phyloP scores from a whole-genome alignment of 2,113 vertebrate genomes.

The Nanorana parkeri region DNA sequence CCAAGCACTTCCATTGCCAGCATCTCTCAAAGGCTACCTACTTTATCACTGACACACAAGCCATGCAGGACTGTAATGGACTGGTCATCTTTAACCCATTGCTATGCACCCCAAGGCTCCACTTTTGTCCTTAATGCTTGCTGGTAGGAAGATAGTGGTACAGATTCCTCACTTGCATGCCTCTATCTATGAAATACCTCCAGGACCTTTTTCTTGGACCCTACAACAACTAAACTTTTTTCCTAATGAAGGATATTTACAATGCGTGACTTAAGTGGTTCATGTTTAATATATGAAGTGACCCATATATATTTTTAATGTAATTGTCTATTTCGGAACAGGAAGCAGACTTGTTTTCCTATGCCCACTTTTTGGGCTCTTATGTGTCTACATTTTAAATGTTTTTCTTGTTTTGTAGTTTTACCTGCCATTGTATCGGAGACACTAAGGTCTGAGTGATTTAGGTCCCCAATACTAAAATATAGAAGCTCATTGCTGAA shows the following conservation, averaged over 20 bases:
- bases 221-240: background rate
- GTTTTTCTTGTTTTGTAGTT: constrained; percentile 21
- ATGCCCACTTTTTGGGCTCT: constrained; percentile 17
- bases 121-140: constrained; percentile 14
- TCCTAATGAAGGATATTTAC: constrained; percentile 35
- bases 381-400: constrained; percentile 10
- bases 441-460: constrained; percentile 15
- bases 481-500: too few relatives aligned
- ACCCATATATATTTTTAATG: constrained; percentile 15
- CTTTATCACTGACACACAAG: constrained; percentile 96
- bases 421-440: constrained; percentile 14
- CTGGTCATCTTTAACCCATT: background rate
- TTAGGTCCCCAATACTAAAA: too few relatives aligned
- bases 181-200: constrained; percentile 34
- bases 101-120: constrained; percentile 45
- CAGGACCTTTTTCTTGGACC: constrained; percentile 19
- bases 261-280: constrained; percentile 1
- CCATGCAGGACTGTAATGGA: background rate
- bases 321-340: background rate
- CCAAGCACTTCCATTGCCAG: constrained; percentile 88
- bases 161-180: constrained; percentile 35
- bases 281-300: background rate
- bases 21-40: constrained; percentile 96
- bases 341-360: background rate
- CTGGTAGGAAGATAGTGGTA: constrained; percentile 23